phyloP scores from a whole-genome alignment of 2,888 invertebrate genomes.

The Phytoseiulus persimilis region DNA sequence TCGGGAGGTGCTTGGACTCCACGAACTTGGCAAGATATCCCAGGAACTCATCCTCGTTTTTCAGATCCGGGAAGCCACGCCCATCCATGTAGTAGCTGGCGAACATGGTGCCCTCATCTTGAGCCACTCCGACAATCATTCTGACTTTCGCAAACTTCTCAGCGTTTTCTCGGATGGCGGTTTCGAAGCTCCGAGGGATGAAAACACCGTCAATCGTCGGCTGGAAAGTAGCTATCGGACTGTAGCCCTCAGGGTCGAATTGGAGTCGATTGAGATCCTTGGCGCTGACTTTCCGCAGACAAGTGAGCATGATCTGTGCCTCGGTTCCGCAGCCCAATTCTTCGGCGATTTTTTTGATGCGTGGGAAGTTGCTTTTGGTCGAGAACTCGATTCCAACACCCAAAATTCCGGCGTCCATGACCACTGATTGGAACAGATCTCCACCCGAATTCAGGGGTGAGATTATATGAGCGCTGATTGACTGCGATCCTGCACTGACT shows the following conservation, averaged over 20 bases:
- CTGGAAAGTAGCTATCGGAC: background rate
- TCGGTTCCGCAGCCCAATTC: constrained; percentile 6
- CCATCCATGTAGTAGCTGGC: background rate
- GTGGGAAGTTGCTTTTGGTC: background rate
- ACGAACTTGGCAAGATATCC: background rate
- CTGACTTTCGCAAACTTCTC: background rate
- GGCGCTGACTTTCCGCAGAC: background rate
- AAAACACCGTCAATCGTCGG: background rate
- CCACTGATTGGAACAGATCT: background rate
- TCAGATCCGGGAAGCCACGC: background rate
- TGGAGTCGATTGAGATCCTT: background rate
- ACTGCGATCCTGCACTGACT: background rate
- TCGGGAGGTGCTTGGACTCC: background rate
- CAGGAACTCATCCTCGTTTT: background rate
- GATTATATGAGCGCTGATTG: background rate
- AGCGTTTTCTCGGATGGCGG: background rate
- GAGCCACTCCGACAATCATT: background rate
- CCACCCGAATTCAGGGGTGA: background rate
- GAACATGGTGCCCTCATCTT: background rate
- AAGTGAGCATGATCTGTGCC: background rate
- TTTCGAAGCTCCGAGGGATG: background rate
- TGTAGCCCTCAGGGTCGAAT: background rate
- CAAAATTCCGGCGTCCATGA: background rate
- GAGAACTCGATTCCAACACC: background rate
- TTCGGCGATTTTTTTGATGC: background rate